Conservation (phyloP, 2,797 vertebrate species). For the Synaphobranchus kaupii region DNA sequence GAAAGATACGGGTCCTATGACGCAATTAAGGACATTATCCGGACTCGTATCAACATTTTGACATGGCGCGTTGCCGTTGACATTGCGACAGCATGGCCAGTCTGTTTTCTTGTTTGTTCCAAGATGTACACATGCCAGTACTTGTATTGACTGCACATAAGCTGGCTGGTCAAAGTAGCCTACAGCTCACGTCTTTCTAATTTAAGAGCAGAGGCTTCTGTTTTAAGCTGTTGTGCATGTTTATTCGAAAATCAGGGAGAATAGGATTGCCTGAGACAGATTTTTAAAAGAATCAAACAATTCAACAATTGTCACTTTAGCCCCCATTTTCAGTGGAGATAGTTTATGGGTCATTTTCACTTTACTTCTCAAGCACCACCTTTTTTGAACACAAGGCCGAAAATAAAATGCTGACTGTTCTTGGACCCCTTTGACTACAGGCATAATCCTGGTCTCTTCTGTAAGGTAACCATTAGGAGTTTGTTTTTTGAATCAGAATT, state of each 20-base stretch:
- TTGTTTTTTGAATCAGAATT: too few relatives aligned
- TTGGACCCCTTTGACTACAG: too few relatives aligned
- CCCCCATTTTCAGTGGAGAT: neutral
- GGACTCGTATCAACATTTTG: conserved; percentile 17
- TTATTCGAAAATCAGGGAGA: neutral
- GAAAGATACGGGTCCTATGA: conserved; percentile 21
- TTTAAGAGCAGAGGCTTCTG: neutral
- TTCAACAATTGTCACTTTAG: too few relatives aligned
- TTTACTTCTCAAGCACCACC: neutral
- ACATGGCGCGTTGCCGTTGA: conserved; percentile 13
- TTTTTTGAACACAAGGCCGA: too few relatives aligned
- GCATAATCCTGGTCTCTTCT: too few relatives aligned
- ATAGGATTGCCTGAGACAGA: neutral
- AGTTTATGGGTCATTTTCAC: neutral
- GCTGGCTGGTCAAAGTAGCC: neutral
- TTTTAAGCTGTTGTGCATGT: neutral
- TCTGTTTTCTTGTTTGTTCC: neutral
- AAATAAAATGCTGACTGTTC: too few relatives aligned
- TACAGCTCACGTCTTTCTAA: neutral
- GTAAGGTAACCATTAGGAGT: too few relatives aligned
- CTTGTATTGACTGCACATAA: neutral
- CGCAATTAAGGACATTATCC: conserved; percentile 24
- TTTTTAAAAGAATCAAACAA: neutral
- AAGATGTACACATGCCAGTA: neutral
- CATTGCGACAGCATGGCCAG: neutral